Evolutionary conservation across 1,140 invertebrate species (phyloP), one percentile per base, ranked within the genome.

Genomic region (Ylistrum balloti): DNA sequence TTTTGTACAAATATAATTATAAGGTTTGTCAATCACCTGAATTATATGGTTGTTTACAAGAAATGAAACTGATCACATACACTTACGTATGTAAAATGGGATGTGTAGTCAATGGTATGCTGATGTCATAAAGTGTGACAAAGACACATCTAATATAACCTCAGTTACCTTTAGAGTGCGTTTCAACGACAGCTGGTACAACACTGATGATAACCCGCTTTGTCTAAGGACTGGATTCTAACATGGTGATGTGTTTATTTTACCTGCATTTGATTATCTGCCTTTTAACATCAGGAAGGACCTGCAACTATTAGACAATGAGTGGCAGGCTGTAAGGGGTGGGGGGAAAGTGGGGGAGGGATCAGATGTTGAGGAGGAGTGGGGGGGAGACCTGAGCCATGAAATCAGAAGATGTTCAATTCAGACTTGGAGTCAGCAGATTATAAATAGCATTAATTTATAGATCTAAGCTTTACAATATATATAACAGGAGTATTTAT

Each of bases 161-260:
- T n/a, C 35, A 7, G 13, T 38, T 38, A 38, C 35, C 5, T 45
- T 45, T 45, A 45, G 41, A 15, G 41, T 45, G 41, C 0, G 7
- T 45, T 28, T 74, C 56, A 74, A 28, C 20, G 56, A 74, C 56
- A 74, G 56, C 56, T 74, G 56, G 56, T 74, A 45, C 56, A 28
- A 7, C 5, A n/a, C n/a, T 28, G 56, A 17, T 74, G 56, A 74
- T 74, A 74, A 74, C 22, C 56, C 56, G 56, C 56, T 74, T 74
- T 74, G 56, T 74, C 56, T 74, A 28, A 74, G 28, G n/a, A 74
- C 56, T 74, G 22, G 56, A 74, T 74, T 74, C 56, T 74, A 20
- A 2, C 9, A 7, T 28, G 56, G 17, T 74, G 3, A 74, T 74
- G 3, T 74, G 56, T 74, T 74, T 74, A 74, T 74, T 74, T 7